phyloP scores from a whole-genome alignment of 2,113 vertebrate species.

The Anser cygnoides region DNA sequence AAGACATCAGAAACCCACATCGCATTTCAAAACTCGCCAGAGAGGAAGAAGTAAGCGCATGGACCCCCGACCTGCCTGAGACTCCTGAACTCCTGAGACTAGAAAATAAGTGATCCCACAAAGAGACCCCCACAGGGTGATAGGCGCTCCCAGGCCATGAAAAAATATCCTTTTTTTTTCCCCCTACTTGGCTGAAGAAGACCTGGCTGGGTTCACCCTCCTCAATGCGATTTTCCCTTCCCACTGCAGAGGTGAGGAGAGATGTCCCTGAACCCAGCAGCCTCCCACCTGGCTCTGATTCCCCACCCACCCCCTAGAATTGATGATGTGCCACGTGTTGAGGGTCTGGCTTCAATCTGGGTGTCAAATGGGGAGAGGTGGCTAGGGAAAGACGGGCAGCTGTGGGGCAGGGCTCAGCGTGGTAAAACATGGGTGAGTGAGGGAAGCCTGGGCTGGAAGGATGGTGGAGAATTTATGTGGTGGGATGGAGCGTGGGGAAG shows the following conservation, averaged over 20 bases:
- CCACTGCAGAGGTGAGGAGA: neutral
- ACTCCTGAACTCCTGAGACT: neutral
- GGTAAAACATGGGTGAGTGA: rapidly evolving
- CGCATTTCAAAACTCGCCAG: neutral
- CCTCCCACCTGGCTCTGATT: neutral
- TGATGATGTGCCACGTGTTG: neutral
- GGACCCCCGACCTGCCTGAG: neutral
- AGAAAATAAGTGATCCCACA: neutral
- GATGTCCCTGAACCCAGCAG: neutral
- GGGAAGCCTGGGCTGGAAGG: neutral
- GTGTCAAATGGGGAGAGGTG: neutral
- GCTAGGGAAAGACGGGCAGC: neutral
- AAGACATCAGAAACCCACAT: neutral
- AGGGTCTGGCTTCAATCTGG: neutral
- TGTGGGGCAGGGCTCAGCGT: neutral
- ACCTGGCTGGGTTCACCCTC: neutral
- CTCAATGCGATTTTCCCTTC: neutral
- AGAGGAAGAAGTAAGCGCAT: neutral
- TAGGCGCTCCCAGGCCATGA: neutral
- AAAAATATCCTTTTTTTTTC: neutral
- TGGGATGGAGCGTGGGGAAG: neutral
- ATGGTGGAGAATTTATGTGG: neutral
- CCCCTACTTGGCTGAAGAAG: neutral
- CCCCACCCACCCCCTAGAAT: rapidly evolving
- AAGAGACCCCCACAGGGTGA: neutral